Conservation (phyloP, 1,140 invertebrate genomes). For the Pissodes strobi region DNA sequence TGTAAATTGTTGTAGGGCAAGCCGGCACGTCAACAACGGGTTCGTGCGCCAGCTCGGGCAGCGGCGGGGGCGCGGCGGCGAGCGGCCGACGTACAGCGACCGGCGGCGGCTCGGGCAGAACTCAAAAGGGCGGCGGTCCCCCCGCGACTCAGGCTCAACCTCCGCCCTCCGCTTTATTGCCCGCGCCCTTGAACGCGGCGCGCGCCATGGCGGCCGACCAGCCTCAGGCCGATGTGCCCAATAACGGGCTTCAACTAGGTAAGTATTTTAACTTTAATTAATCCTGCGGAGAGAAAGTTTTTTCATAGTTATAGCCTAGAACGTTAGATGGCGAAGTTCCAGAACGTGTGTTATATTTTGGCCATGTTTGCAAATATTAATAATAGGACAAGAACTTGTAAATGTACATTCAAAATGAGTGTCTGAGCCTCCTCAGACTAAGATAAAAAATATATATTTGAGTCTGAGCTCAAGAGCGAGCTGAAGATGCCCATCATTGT, state of each 20-base stretch:
- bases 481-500: no score
- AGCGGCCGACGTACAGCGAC: constrained; percentile 40
- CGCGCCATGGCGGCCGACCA: constrained; percentile 50
- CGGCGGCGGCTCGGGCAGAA: constrained; percentile 49
- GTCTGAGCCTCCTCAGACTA: no score
- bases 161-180: constrained; percentile 38
- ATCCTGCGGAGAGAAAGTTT: not conserved
- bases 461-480: no score
- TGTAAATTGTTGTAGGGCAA: constrained; percentile 46
- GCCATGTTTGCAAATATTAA: no score
- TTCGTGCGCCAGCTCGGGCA: constrained; percentile 72
- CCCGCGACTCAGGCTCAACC: constrained; percentile 39
- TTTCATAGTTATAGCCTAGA: no score
- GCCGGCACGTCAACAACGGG: constrained; percentile 61
- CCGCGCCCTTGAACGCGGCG: constrained; percentile 1
- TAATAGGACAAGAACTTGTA: no score
- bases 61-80: constrained; percentile 49
- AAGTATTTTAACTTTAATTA: no score
- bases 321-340: no score
- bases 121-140: constrained; percentile 49
- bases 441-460: no score
- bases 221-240: constrained; percentile 47
- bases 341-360: no score
- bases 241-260: constrained; percentile 43
- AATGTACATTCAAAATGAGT: no score